phyloP scores from a whole-genome alignment of 1,140 invertebrate species.

The Bombus terrestris region DNA sequence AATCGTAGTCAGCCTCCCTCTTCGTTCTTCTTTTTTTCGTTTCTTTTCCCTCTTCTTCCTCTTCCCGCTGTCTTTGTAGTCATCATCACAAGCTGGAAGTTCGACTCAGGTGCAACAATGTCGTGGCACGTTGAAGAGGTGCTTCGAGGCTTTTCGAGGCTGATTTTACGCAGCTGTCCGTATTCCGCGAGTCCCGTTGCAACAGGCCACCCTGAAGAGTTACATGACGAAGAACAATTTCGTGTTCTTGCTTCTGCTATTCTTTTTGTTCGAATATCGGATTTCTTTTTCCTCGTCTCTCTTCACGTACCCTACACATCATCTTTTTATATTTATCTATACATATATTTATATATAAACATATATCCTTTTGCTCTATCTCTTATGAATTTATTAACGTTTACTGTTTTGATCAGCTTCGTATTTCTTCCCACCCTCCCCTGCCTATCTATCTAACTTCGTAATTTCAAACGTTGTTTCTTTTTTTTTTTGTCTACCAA shows the following conservation, averaged over 20 bases:
- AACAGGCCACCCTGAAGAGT: slow-evolving; percentile 78
- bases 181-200: slow-evolving; percentile 72
- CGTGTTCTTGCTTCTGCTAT: slow-evolving; percentile 51
- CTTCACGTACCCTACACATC: slow-evolving; percentile 35
- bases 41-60: neutral
- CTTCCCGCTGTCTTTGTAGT: neutral
- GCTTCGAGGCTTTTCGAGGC: slow-evolving; percentile 68
- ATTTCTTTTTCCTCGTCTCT: slow-evolving; percentile 35
- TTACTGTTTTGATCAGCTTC: neutral
- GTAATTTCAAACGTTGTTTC: neutral
- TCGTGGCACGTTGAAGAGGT: slow-evolving; percentile 64
- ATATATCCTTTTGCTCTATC: neutral
- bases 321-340: slow-evolving; percentile 22
- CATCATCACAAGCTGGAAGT: slow-evolving; percentile 60
- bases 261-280: slow-evolving; percentile 50
- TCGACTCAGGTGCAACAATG: slow-evolving; percentile 59
- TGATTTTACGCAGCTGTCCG: slow-evolving; percentile 70
- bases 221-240: slow-evolving; percentile 75
- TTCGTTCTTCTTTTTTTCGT: neutral
- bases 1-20: neutral
- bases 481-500: neutral
- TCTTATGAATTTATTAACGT: neutral
- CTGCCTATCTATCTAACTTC: neutral
- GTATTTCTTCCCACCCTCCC: neutral
- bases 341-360: neutral